These are phyloP conservation scores for Mythimna impura DNA, from an alignment of 2,888 invertebrate genomes.

Conservation along the genomic window DNA sequence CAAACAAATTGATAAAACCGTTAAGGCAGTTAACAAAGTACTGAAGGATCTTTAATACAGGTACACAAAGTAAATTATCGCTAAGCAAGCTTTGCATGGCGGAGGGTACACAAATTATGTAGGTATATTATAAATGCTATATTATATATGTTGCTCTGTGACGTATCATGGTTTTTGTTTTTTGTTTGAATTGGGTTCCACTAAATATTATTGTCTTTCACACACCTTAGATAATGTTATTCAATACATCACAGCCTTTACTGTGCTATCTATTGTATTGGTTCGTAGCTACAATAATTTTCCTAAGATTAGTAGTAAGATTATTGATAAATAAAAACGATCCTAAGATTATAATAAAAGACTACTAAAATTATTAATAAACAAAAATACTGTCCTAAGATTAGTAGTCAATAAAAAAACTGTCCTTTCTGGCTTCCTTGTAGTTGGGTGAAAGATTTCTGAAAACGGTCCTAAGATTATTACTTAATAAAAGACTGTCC, in stretches of 20 bases:
- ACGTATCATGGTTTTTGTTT: conserved; percentile 27
- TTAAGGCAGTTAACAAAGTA: conserved; percentile 78
- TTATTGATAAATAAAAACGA: no score
- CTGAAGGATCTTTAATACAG: conserved; percentile 78
- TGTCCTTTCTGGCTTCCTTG: no score
- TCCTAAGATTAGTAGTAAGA: no score
- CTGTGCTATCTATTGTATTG: background rate
- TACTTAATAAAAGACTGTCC: background rate
- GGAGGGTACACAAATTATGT: conserved; percentile 45
- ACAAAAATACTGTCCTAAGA: no score
- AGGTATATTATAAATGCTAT: conserved; percentile 35
- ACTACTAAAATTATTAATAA: no score
- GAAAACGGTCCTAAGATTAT: no score
- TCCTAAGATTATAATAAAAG: no score
- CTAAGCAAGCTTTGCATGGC: conserved; percentile 76
- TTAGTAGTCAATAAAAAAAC: no score
- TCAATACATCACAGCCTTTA: background rate
- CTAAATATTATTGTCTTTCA: background rate
- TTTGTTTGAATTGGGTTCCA: conserved; percentile 7
- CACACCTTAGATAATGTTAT: background rate
- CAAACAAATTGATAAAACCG: conserved; percentile 81
- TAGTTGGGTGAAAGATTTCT: no score
- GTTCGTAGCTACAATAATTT: background rate
- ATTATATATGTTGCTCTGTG: conserved; percentile 47
- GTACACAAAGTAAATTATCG: conserved; percentile 66